phyloP scores from a whole-genome alignment of 2,888 invertebrate genomes.

The Limnephilus rhombicus region DNA sequence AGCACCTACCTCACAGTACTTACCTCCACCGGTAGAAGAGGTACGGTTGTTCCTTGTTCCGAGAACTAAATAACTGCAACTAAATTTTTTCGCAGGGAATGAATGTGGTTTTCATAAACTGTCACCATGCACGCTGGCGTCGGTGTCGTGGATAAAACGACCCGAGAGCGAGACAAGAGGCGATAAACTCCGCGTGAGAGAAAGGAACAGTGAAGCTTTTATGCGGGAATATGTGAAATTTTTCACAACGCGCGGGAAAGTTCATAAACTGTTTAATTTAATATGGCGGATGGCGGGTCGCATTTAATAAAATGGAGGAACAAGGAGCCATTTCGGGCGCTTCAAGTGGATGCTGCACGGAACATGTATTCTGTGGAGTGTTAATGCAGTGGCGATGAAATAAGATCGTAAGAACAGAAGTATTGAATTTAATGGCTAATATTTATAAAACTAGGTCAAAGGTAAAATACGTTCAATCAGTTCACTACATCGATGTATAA shows the following conservation, averaged over 20 bases:
- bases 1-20: not conserved
- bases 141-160: constrained; percentile 13
- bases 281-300: constrained; percentile 44
- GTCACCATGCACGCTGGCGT: constrained; percentile 31
- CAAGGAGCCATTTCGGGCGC: constrained; percentile 12
- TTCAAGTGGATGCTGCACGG: not conserved
- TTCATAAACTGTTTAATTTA: constrained; percentile 52
- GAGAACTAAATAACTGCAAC: constrained; percentile 40
- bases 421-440: not conserved
- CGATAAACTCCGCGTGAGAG: constrained; percentile 35
- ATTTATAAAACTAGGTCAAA: not conserved
- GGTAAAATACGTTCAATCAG: not conserved
- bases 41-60: not conserved
- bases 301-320: constrained; percentile 37
- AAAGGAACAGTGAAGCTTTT: constrained; percentile 33
- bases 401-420: not conserved
- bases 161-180: constrained; percentile 7
- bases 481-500: not conserved
- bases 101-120: constrained; percentile 53
- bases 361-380: not conserved
- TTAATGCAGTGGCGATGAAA: not conserved
- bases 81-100: constrained; percentile 38
- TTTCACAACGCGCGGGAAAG: constrained; percentile 35
- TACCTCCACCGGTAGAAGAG: not conserved
- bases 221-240: constrained; percentile 35